Conservation (phyloP, 2,113 vertebrate species). For the Grammomys surdaster region DNA sequence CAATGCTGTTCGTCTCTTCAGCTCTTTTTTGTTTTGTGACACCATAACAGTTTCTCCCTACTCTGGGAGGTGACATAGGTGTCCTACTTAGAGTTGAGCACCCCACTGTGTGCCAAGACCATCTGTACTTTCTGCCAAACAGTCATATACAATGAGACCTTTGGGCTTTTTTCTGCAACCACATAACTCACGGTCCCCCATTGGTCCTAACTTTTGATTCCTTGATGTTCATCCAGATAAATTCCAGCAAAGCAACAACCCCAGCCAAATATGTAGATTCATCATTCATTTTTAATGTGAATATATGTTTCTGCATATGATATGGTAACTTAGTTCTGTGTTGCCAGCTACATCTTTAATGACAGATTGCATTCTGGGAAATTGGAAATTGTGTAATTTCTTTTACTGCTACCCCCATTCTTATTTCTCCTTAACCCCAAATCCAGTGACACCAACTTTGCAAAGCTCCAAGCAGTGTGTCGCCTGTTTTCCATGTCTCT, state of each 20-base stretch:
- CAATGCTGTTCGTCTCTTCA: neutral
- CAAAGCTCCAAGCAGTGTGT: neutral
- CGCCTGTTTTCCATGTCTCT: neutral
- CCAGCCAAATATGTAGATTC: neutral
- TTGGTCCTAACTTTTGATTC: neutral
- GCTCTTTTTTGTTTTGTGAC: neutral
- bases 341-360: neutral
- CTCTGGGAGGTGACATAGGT: neutral
- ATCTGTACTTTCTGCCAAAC: neutral
- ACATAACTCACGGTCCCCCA: neutral
- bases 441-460: neutral
- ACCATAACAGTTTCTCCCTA: neutral
- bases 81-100: neutral
- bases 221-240: neutral
- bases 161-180: neutral
- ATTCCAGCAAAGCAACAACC: neutral
- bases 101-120: neutral
- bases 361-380: neutral
- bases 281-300: neutral
- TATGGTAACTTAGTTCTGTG: neutral
- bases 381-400: neutral
- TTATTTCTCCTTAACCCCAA: neutral
- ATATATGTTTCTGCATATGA: neutral
- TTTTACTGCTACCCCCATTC: neutral
- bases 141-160: neutral